Percentiles rank a stretch among this genome's conserved stretches.
Conservation (phyloP, 2,113 vertebrate genomes). For the Butorides virescens region DNA sequence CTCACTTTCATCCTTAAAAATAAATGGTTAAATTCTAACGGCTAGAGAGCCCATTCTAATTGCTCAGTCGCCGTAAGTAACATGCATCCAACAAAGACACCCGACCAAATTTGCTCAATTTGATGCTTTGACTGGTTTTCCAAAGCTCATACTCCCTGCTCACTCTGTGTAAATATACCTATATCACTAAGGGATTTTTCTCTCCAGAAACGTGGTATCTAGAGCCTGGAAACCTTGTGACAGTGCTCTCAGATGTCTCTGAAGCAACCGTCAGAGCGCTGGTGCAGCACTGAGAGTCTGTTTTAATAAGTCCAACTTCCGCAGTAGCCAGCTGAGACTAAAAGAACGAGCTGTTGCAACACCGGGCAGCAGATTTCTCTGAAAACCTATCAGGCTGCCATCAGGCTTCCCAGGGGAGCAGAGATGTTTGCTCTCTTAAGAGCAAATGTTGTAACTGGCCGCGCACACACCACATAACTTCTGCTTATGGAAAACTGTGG, state of each 20-base stretch:
- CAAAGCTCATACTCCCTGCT: background rate
- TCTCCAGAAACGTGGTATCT: background rate
- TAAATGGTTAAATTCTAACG: background rate
- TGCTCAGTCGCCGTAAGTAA: rapidly evolving
- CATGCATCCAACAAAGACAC: background rate
- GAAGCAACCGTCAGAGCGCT: background rate
- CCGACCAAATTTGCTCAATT: background rate
- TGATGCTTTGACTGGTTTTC: background rate
- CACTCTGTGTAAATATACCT: background rate
- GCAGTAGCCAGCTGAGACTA: background rate
- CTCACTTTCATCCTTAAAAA: background rate
- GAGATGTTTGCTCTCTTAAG: background rate
- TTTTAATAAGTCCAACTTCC: background rate
- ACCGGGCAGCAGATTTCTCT: background rate
- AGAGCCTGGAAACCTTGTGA: background rate
- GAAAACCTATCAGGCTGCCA: background rate
- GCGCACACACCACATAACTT: background rate
- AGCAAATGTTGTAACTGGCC: background rate
- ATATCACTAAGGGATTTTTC: background rate
- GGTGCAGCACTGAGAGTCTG: background rate
- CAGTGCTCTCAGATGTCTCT: background rate
- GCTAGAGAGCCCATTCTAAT: background rate
- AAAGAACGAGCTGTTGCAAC: background rate
- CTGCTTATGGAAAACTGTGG: background rate
- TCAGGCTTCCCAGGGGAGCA: background rate